Base-by-base conservation (phyloP, 2,888 invertebrate genomes). In the Zonitis immaculata region DNA sequence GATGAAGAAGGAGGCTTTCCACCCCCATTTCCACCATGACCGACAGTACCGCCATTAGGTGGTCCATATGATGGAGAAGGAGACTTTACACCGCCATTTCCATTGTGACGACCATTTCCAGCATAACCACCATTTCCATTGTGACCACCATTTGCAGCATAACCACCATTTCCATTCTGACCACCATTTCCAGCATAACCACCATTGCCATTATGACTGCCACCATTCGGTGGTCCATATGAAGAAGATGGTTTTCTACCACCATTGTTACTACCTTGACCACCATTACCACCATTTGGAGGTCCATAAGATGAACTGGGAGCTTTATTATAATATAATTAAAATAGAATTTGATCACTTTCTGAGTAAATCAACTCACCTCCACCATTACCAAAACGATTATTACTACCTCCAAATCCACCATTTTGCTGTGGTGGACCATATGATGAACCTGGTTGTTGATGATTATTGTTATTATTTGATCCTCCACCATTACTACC, bases 371-470 rank as follows among this genome's bases (percentile, higher is more conserved):
- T n/a, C n/a, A n/a, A n/a, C n/a, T n/a, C n/a, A 14, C 30, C 12
- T 2, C 30, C 30, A 3, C 30, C 30, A 25, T 52, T 51, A 12
- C 16, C 16, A 47, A n/a, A n/a, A n/a, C n/a, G n/a, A n/a, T 51
- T 56, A 6, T 49, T 54, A 47, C 58, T 60, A 18, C 47, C 49
- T 18, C 51, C 43, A 11, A 11, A 4, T 2, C 12, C 14, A 35
- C 16, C 27, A 30, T 56, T 47, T 22, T 54, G 28, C 6, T 50
- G 45, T 20, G 50, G 45, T 12, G 42, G 30, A 14, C 71, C 70
- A 43, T 72, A 73, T 47, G 64, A 65, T 35, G 60, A 62, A 14
- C 63, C 61, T 35, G 70, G 72, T 49, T 61, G 63, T n/a, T n/a
- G n/a, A n/a, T n/a, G n/a, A n/a, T n/a, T n/a, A n/a, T n/a, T n/a